Evolutionary conservation across 2,797 vertebrate genomes (phyloP), one percentile per base, ranked within the genome.

Genomic region (Clarias pachynema): DNA sequence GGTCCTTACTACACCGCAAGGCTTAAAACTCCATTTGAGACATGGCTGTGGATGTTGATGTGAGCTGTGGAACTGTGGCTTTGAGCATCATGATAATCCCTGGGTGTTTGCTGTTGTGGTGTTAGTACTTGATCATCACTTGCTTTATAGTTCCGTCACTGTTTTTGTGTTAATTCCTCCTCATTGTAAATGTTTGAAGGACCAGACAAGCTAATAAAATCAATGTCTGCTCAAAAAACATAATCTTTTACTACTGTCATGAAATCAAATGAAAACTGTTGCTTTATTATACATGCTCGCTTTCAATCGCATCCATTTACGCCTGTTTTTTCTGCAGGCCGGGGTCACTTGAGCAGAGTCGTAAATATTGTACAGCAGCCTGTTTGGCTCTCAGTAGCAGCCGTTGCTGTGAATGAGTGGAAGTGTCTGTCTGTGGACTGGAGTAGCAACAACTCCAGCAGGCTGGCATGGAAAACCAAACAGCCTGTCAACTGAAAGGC

Each of bases 401-500:
- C 62, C 31, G n/a, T 60, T 37, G 78, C 82, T 81, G 69, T 84
- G 82, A 74, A 84, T 84, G 77, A 84, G 83, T 81, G 86, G 53
- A 72, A n/a, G 68, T 75, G 72, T 83, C 40, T 66, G 66, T 87
- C 44, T 74, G 80, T 86, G 81, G 74, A 80, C 87, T 82, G 15
- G 68, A 90, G 91, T 89, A 88, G 73, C 86, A 82, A 87, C 85
- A 89, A 90, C 88, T 31, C 70, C 73, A 88, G 83, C 68, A 83
- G 89, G 89, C 88, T 81, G 90, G 88, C 89, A 92, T 88, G 89
- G 91, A 89, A 93, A 94, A 91, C 91, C 87, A 92, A 94, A 93
- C 91, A 91, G 90, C 91, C 63, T 83, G 85, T 85, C 91, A 82
- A 85, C 85, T 95, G 92, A 95, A 95, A 94, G 93, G 93, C 92